These are phyloP conservation scores for Lamellibrachia luymesi DNA, from an alignment of 1,140 invertebrate species.

Conservation along the genomic window DNA sequence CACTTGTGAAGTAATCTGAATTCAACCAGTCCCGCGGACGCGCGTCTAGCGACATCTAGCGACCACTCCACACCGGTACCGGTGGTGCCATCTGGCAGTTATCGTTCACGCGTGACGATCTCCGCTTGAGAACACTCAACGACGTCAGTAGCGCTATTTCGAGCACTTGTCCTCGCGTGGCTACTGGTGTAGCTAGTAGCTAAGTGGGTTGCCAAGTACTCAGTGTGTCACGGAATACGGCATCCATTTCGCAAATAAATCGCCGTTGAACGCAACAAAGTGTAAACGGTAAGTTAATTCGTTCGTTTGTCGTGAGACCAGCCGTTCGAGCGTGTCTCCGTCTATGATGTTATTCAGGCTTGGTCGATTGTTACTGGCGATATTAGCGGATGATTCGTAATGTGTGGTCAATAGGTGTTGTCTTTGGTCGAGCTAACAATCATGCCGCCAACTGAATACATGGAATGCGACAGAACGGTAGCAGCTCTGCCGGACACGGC, in stretches of 20 bases:
- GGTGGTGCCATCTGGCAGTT: neutral
- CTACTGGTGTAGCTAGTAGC: slow-evolving; percentile 1
- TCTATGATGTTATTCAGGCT: neutral
- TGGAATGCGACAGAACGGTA: neutral
- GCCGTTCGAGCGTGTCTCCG: neutral
- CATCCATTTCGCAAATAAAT: neutral
- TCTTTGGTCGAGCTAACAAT: neutral
- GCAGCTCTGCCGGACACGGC: neutral
- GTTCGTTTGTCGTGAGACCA: neutral
- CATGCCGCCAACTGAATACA: neutral
- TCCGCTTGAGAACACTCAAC: neutral
- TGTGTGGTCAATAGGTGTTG: neutral
- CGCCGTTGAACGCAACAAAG: neutral
- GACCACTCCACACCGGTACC: neutral
- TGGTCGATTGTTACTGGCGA: neutral
- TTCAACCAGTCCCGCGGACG: neutral
- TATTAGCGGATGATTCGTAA: neutral
- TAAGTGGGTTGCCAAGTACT: neutral
- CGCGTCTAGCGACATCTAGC: neutral
- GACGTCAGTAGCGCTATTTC: neutral
- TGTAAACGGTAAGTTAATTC: neutral
- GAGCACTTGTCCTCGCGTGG: neutral
- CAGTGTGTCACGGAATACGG: neutral
- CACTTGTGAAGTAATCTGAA: neutral
- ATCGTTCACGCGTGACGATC: neutral